Base-by-base conservation (phyloP, 2,113 vertebrate genomes). In the Elgaria multicarinata region DNA sequence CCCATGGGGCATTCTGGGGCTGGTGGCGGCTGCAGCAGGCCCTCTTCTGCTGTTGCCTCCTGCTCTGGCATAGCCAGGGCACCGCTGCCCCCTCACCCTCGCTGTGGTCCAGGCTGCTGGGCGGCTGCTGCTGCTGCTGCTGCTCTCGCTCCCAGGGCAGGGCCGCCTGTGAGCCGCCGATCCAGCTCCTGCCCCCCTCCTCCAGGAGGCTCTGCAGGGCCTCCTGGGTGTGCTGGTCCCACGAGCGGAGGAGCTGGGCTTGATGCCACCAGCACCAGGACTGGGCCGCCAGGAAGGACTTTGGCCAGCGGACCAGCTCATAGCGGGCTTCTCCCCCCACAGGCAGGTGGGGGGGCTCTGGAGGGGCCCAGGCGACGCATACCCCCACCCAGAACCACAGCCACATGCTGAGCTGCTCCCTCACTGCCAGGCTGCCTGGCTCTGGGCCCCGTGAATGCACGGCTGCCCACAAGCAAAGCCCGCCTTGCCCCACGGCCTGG, bases 181-280 rank as follows among this genome's bases (percentile, higher is more conserved):
- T 18, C 83, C 83, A 74, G 84, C 33, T 74, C 50, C 28, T 85
- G 69, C n/a, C 18, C 22, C n/a, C n/a, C 0, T 26, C 10, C 24
- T 2, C 53, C 62, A 92, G 44, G 22, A 20, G n/a, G 46, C n/a
- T 18, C n/a, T 7, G 33, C 69, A 85, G 69, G 50, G 28, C 20
- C 28, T 2, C 84, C 13, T 28, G 0, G n/a, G 50, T 46, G 1
- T 87, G 69, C 28, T 22, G 42, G 50, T 77, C 75, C 76, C 55
- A 75, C 20, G 87, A 28, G 36, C 42, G 67, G 42, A 86, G 24
- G 36, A 94, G 84, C 10, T 46, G 22, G 50, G 86, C 93, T 4
- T n/a, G 39, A 12, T 10, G 50, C 31, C 4, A 26, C 74, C 71
- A 2, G 80, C 93, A 94, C 64, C 39, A 55, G 36, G 28, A n/a